A percentile compares a stretch with the other conserved stretches of the same genome.
phyloP scores from a whole-genome alignment of 2,888 invertebrate species.

The Nephrotoma guestfalica region DNA sequence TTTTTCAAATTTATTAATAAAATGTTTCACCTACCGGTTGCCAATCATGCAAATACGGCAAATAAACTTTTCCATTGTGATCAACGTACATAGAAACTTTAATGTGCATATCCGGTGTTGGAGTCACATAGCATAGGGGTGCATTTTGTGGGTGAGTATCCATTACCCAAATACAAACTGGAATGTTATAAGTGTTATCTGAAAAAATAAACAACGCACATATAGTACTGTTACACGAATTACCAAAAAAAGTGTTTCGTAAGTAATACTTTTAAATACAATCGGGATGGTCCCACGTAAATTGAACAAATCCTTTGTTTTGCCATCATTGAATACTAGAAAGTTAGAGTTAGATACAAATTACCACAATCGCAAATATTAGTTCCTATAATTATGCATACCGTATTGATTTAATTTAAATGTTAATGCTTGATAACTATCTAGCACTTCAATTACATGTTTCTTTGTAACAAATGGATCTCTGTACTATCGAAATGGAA shows the following conservation, averaged over 20 bases:
- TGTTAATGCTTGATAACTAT: slow-evolving; percentile 47
- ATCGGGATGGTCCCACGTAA: slow-evolving; percentile 90
- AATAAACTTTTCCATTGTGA: slow-evolving; percentile 86
- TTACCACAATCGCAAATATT: neutral
- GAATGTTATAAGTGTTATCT: slow-evolving; percentile 85
- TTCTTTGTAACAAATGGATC: slow-evolving; percentile 49
- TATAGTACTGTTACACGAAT: neutral
- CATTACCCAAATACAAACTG: slow-evolving; percentile 90
- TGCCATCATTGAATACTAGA: slow-evolving; percentile 79
- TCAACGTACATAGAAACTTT: slow-evolving; percentile 91
- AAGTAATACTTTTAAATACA: slow-evolving; percentile 56
- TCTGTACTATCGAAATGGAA: slow-evolving; percentile 43
- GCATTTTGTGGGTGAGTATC: slow-evolving; percentile 95
- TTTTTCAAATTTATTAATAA: neutral
- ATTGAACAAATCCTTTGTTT: slow-evolving; percentile 62
- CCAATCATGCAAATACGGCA: slow-evolving; percentile 97
- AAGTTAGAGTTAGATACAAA: slow-evolving; percentile 8
- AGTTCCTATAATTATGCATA: slow-evolving; percentile 24
- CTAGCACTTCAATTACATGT: slow-evolving; percentile 50
- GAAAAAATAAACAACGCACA: slow-evolving; percentile 13
- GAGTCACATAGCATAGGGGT: slow-evolving; percentile 88
- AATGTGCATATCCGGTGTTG: slow-evolving; percentile 89
- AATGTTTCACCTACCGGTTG: slow-evolving; percentile 38
- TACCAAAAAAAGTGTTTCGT: neutral
- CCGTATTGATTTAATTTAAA: slow-evolving; percentile 54